These are phyloP conservation scores for Hofmannophila pseudospretella DNA, from an alignment of 2,888 invertebrate genomes.

Conservation along the genomic window DNA sequence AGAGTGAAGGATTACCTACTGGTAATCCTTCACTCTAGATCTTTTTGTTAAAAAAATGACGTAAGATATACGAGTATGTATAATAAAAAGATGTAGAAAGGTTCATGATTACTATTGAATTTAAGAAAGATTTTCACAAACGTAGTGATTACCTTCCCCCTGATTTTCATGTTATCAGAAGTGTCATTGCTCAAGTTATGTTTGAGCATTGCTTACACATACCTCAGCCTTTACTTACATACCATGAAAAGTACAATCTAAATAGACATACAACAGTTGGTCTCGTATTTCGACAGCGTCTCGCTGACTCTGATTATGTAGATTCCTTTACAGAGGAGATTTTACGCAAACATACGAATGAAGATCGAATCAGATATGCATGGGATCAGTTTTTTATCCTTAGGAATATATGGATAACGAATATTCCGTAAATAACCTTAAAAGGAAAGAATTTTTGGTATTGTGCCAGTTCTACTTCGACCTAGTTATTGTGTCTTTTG, in stretches of 20 bases:
- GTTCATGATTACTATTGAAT: too few relatives aligned
- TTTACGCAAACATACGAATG: constrained; percentile 67
- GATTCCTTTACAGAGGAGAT: constrained; percentile 58
- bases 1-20: too few relatives aligned
- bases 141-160: too few relatives aligned
- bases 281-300: constrained; percentile 55
- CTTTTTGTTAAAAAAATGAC: too few relatives aligned
- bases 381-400: constrained; percentile 64
- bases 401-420: constrained; percentile 45
- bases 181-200: too few relatives aligned
- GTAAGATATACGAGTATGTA: too few relatives aligned
- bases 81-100: too few relatives aligned
- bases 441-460: constrained; percentile 32
- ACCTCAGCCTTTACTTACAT: not conserved
- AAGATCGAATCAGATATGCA: constrained; percentile 69
- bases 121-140: too few relatives aligned
- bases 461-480: constrained; percentile 14
- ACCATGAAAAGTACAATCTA: constrained; percentile 21
- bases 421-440: constrained; percentile 51
- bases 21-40: too few relatives aligned
- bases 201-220: too few relatives aligned
- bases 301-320: constrained; percentile 67
- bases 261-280: constrained; percentile 32
- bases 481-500: not conserved
- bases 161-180: too few relatives aligned